Evolutionary conservation across 2,888 invertebrate genomes (phyloP), one percentile per base, ranked within the genome.

Genomic region (Adelphocoris suturalis): DNA sequence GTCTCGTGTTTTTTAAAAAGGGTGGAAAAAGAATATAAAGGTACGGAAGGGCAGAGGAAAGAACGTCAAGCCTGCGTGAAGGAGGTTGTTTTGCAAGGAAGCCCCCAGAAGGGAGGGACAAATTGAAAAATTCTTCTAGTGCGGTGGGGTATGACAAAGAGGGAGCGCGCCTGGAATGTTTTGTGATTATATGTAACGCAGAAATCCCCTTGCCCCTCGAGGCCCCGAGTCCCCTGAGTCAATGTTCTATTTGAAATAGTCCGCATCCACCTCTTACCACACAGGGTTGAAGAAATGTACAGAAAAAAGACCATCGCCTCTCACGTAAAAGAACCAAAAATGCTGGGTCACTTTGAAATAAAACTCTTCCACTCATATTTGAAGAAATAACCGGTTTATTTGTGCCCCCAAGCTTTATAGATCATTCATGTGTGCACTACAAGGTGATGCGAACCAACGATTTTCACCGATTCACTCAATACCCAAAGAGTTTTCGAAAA

Each of bases 51-150:
- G 19, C 23, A 1, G 27, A 23, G 68, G 68, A 68, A 68, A 19
- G 68, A 82, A 82, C 47, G 82, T 82, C 82, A 52, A 82, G 82
- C 52, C 82, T 52, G 82, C 52, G 52, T 82, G 68, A 52, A 78
- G 78, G 14, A 82, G 82, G 82, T 82, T 52, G 82, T 52, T 82
- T 82, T 47, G 46, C 16, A 81, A 14, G 57, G 78, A 88, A 28
- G 61, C 27, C 37, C 47, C 16, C 76, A 61, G 46, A 61, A 52
- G 89, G 82, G 82, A 23, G 48, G 68, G 89, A 81, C 82, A 89
- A 89, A 89, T 89, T 89, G 89, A 89, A 89, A 89, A 89, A 89
- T 89, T 89, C 89, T 89, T 89, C 84, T 16, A 89, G 84, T 84
- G 89, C 89, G 89, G 89, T 48, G 89, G 89, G 82, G 89, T 89